These are phyloP conservation scores for Xestia xanthographa DNA, from an alignment of 2,888 invertebrate species.

Conservation along the genomic window DNA sequence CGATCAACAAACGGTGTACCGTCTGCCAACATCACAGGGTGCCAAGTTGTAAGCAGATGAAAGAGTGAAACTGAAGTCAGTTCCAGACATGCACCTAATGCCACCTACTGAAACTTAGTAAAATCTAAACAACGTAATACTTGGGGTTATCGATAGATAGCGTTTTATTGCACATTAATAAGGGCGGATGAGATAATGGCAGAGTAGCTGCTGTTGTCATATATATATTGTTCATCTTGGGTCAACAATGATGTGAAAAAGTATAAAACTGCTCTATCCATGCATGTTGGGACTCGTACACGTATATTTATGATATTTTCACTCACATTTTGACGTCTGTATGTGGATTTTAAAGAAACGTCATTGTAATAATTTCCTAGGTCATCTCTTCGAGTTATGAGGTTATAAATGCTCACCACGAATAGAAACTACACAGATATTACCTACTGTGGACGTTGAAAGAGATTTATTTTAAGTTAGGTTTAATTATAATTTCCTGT, in stretches of 20 bases:
- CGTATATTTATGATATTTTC: no score
- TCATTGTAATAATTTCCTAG: neutral
- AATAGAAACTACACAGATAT: neutral
- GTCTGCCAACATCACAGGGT: neutral
- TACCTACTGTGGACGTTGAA: neutral
- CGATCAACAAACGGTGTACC: neutral
- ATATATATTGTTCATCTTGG: neutral
- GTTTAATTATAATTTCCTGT: neutral
- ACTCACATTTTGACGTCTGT: neutral
- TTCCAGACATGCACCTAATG: neutral
- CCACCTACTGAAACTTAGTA: neutral
- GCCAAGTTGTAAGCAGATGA: neutral
- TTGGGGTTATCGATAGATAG: neutral
- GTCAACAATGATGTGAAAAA: neutral
- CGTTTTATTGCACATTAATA: neutral
- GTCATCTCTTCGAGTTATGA: neutral
- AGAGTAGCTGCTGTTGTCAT: neutral
- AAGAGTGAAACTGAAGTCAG: neutral
- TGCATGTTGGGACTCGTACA: no score
- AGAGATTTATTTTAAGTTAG: neutral
- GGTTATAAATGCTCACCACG: neutral
- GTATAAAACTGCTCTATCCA: neutral
- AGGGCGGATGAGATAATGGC: neutral
- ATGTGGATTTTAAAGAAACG: neutral
- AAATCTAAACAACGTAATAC: neutral